Percentiles rank a stretch among this genome's conserved stretches.
These are phyloP conservation scores for Sebastes schlegelii DNA, from an alignment of 2,113 vertebrate species.

Conservation along the genomic window DNA sequence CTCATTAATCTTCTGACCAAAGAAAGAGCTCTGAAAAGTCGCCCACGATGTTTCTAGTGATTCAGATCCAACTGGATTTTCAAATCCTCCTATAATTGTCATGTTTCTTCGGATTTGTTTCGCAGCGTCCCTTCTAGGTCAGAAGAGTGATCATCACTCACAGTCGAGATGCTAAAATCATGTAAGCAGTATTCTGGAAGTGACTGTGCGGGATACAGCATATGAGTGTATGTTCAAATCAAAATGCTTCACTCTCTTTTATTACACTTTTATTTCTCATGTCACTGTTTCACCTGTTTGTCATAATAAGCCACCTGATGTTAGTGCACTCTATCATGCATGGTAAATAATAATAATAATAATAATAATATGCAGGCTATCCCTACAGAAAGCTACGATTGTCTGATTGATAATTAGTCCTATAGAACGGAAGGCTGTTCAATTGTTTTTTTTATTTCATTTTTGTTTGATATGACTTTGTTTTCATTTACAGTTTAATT, in stretches of 20 bases:
- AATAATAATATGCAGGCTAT: constrained; percentile 46
- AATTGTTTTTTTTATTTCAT: not conserved
- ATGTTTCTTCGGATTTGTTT: not conserved
- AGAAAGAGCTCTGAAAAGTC: constrained; percentile 4
- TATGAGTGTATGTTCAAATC: constrained; percentile 21
- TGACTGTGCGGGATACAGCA: constrained; percentile 5
- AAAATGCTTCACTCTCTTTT: constrained; percentile 20
- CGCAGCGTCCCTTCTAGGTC: not conserved
- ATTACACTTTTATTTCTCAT: constrained; percentile 31
- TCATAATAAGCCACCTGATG: constrained; percentile 33
- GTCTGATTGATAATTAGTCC: constrained; percentile 18
- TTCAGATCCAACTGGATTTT: not conserved
- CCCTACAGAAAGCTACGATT: constrained; percentile 39
- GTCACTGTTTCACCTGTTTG: constrained; percentile 26
- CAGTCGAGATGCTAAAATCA: not conserved
- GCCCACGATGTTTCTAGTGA: not conserved
- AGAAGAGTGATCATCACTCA: not conserved
- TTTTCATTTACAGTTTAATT: constrained; percentile 53
- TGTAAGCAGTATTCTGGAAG: constrained; percentile 14
- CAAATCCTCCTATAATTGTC: not conserved
- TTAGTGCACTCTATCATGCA: constrained; percentile 59
- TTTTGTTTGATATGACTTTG: constrained; percentile 51
- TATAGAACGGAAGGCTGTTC: constrained; percentile 36
- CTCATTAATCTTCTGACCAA: constrained; percentile 23
- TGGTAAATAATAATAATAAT: constrained; percentile 54